These are phyloP conservation scores for Brassicogethes aeneus DNA, from an alignment of 2,888 invertebrate genomes.

Conservation along the genomic window DNA sequence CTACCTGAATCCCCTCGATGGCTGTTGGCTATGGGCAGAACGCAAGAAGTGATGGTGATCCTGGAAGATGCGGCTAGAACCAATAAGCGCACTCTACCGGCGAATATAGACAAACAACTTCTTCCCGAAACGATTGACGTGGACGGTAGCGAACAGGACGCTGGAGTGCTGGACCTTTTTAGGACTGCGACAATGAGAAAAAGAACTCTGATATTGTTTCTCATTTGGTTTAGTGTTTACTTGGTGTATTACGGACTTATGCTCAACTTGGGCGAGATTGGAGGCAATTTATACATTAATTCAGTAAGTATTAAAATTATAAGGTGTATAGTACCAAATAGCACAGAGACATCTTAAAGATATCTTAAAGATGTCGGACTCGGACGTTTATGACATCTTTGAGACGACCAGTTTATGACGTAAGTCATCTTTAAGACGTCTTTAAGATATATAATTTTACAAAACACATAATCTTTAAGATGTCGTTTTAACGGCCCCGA, in stretches of 20 bases:
- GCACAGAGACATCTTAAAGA: no score
- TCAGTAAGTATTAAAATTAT: conserved; percentile 56
- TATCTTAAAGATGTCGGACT: no score
- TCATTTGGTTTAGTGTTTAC: conserved; percentile 71
- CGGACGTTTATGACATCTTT: no score
- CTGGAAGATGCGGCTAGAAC: conserved; percentile 56
- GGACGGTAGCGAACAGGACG: conserved; percentile 36
- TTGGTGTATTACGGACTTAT: conserved; percentile 71
- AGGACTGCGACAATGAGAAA: conserved; percentile 54
- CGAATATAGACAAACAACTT: conserved; percentile 61
- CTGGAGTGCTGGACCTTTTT: conserved; percentile 57
- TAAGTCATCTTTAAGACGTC: no score
- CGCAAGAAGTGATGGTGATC: conserved; percentile 58
- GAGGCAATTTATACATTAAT: conserved; percentile 66
- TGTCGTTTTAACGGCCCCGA: no score
- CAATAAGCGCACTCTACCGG: conserved; percentile 55
- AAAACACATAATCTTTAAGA: no score
- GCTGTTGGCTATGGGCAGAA: conserved; percentile 62
- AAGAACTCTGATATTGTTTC: conserved; percentile 59
- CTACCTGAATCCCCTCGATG: conserved; percentile 75
- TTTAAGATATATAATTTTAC: no score
- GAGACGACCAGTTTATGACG: no score
- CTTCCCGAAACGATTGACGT: conserved; percentile 38
- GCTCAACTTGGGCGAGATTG: conserved; percentile 64
- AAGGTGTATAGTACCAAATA: no score